Evolutionary conservation across 2,113 vertebrate species (phyloP).

Genomic region (Podarcis muralis): DNA sequence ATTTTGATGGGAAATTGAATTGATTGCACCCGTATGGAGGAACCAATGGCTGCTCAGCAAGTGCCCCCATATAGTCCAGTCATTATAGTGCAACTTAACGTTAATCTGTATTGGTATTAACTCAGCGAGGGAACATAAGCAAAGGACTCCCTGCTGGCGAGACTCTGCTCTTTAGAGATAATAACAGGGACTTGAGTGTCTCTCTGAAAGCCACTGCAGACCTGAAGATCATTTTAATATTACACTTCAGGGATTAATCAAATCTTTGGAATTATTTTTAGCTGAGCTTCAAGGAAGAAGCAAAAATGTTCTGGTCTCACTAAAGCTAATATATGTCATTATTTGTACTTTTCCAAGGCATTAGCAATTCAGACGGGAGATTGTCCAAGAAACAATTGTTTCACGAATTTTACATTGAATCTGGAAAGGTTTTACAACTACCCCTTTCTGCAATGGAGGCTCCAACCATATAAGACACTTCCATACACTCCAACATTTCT

Average conservation of each 20-base stretch:
- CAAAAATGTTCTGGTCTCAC: background rate
- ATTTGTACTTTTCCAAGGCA: background rate
- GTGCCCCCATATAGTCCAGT: conserved; percentile 20
- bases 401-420: background rate
- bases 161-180: conserved; percentile 1
- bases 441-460: background rate
- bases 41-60: conserved; percentile 38
- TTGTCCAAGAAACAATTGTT: background rate
- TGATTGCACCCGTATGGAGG: conserved; percentile 8
- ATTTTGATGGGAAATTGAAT: conserved; percentile 36
- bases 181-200: conserved; percentile 5
- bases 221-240: conserved; percentile 15
- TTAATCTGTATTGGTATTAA: conserved; percentile 41
- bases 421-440: background rate
- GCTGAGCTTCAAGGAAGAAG: background rate
- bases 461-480: no score
- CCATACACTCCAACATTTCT: no score
- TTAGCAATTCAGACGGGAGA: background rate
- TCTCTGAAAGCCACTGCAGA: conserved; percentile 3
- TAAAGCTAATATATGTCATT: background rate
- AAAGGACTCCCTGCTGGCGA: conserved; percentile 9
- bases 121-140: conserved; percentile 3
- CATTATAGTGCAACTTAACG: conserved; percentile 40
- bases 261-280: conserved; percentile 8
- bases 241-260: conserved; percentile 15